These are phyloP conservation scores for Fulmarus glacialis DNA, from an alignment of 2,113 vertebrate species.

Conservation along the genomic window DNA sequence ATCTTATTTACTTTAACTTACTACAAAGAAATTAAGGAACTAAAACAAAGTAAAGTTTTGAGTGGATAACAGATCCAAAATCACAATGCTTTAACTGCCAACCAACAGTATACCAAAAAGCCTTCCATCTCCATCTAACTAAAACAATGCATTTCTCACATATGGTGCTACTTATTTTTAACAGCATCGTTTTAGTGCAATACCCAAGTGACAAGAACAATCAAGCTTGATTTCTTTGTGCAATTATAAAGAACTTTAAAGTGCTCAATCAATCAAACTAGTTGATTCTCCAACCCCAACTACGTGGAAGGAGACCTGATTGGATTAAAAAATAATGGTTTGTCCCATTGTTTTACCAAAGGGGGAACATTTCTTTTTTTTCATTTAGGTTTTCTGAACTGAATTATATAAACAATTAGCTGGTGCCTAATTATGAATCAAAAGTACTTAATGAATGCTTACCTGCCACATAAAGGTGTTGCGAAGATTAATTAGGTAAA, in stretches of 20 bases:
- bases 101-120: neutral
- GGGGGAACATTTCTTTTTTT: neutral
- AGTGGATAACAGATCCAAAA: constrained; percentile 40
- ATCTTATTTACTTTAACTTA: constrained; percentile 4
- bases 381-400: constrained; percentile 28
- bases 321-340: constrained; percentile 12
- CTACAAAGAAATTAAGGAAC: neutral
- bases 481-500: constrained; percentile 16
- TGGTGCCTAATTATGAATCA: constrained; percentile 31
- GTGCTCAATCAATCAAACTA: constrained; percentile 48
- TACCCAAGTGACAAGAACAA: constrained; percentile 54
- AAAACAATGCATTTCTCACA: constrained; percentile 3
- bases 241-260: constrained; percentile 44
- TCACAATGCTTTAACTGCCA: constrained; percentile 13
- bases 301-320: constrained; percentile 24
- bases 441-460: neutral
- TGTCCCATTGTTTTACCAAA: constrained; percentile 34
- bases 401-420: constrained; percentile 62
- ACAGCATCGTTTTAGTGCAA: constrained; percentile 58
- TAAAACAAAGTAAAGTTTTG: constrained; percentile 1
- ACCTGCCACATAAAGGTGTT: neutral
- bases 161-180: constrained; percentile 45
- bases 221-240: constrained; percentile 47
- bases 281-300: constrained; percentile 3
- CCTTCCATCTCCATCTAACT: constrained; percentile 17